These are phyloP conservation scores for Hippasteria phrygiana DNA, from an alignment of 53 echinoderm and acorn worm species.

Conservation along the genomic window DNA sequence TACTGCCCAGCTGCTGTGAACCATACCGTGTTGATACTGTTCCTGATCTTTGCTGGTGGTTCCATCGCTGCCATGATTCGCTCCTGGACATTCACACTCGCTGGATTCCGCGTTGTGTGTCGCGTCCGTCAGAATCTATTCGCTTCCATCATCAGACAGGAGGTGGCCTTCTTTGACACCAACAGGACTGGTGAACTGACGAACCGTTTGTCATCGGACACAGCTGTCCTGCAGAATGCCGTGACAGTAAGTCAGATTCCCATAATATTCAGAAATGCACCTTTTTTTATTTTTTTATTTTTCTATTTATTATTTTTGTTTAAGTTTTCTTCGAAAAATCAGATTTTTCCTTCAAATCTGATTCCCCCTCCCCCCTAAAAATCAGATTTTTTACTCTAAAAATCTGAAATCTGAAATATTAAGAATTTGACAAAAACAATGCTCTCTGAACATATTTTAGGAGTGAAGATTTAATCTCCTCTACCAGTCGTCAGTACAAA, in stretches of 20 bases:
- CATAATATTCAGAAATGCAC: background rate
- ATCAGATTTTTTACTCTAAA: no score
- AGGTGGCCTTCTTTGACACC: slow-evolving; percentile 93
- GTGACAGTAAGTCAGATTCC: slow-evolving; percentile 76
- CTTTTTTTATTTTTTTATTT: background rate
- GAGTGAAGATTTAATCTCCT: no score
- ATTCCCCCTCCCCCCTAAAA: no score
- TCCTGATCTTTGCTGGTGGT: slow-evolving; percentile 74
- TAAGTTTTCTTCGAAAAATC: background rate
- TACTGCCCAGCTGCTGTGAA: slow-evolving; percentile 79
- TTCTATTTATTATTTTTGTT: background rate
- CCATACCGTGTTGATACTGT: slow-evolving; percentile 67
- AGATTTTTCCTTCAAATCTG: no score
- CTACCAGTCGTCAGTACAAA: no score
- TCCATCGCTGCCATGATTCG: slow-evolving; percentile 82
- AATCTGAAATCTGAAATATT: no score
- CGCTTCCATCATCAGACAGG: slow-evolving; percentile 86
- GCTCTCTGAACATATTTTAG: no score
- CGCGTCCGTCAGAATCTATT: slow-evolving; percentile 79
- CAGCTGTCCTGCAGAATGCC: slow-evolving; percentile 96
- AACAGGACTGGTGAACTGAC: slow-evolving; percentile 96
- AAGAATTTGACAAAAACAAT: no score
- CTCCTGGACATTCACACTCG: slow-evolving; percentile 93
- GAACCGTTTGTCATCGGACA: slow-evolving; percentile 91
- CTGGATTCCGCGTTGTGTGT: slow-evolving; percentile 93